A percentile compares a stretch with the other conserved stretches of the same genome.
Conservation (phyloP, 2,888 invertebrate genomes). For the Podabrus alpinus region DNA sequence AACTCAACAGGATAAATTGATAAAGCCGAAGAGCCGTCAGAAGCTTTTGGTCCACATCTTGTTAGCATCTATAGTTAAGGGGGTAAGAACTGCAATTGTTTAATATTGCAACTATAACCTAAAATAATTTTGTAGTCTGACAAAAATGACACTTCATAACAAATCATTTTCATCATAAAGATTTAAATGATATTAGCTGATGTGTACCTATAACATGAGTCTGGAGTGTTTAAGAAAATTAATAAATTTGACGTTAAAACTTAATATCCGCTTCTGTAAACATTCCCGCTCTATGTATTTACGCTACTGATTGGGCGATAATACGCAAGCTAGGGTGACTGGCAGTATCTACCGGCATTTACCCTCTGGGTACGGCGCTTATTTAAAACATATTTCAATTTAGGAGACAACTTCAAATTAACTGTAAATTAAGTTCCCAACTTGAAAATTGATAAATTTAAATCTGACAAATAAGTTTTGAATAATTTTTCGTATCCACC, state of each 20-base stretch:
- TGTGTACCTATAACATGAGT: neutral
- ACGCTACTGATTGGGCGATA: conserved; percentile 31
- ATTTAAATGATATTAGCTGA: neutral
- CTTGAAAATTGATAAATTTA: conserved; percentile 2
- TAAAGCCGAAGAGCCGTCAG: too few relatives aligned
- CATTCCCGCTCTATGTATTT: conserved; percentile 22
- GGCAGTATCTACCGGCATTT: conserved; percentile 49
- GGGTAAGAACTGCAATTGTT: too few relatives aligned
- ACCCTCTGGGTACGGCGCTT: conserved; percentile 46
- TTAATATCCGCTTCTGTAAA: conserved; percentile 33
- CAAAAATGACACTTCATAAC: neutral
- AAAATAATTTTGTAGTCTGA: too few relatives aligned
- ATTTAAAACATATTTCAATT: conserved; percentile 52
- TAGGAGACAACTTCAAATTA: conserved; percentile 32
- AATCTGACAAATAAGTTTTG: neutral
- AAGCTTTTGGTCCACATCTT: too few relatives aligned
- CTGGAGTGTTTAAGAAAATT: conserved; percentile 12
- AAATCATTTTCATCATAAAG: neutral
- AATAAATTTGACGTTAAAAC: conserved; percentile 33
- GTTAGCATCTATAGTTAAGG: too few relatives aligned
- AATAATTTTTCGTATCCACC: neutral
- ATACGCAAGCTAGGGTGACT: conserved; percentile 47
- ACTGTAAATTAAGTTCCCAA: conserved; percentile 8
- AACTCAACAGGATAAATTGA: too few relatives aligned
- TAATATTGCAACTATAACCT: too few relatives aligned